Percentiles rank a stretch among this genome's conserved stretches.
Evolutionary conservation across 2,888 invertebrate genomes (phyloP).

Genomic region (Pheosia gnoma): DNA sequence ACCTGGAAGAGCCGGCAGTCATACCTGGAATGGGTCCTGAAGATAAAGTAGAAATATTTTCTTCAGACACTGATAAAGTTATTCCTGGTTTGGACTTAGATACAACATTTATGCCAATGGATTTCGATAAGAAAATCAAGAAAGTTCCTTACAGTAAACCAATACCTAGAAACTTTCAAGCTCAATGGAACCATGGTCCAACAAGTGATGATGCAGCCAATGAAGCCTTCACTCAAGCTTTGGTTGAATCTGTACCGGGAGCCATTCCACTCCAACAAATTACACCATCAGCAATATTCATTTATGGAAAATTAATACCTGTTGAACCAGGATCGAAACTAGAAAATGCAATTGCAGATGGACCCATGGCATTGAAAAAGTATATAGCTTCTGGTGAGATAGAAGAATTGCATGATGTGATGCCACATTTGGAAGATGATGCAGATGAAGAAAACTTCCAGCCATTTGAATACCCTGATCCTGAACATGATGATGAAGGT

Average conservation of each 20-base stretch:
- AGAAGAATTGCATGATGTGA: slow-evolving; percentile 91
- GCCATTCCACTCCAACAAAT: slow-evolving; percentile 91
- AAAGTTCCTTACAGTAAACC: slow-evolving; percentile 98
- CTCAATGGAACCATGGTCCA: slow-evolving; percentile 95
- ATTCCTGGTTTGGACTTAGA: slow-evolving; percentile 96
- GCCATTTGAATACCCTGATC: slow-evolving; percentile 75
- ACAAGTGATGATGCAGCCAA: slow-evolving; percentile 79
- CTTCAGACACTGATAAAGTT: slow-evolving; percentile 84
- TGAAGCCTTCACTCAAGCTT: slow-evolving; percentile 88
- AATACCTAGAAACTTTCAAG: slow-evolving; percentile 97
- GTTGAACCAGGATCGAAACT: slow-evolving; percentile 91
- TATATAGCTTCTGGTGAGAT: slow-evolving; percentile 92
- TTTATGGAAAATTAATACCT: slow-evolving; percentile 92
- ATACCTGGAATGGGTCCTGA: slow-evolving; percentile 99
- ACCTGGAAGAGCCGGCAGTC: slow-evolving; percentile 89
- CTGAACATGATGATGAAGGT: slow-evolving; percentile 55
- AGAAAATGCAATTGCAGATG: slow-evolving; percentile 90
- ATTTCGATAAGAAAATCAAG: slow-evolving; percentile 89
- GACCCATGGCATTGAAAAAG: slow-evolving; percentile 90
- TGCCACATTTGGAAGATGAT: slow-evolving; percentile 87
- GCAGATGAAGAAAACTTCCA: slow-evolving; percentile 78
- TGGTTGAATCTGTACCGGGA: slow-evolving; percentile 90
- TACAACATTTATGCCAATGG: slow-evolving; percentile 85
- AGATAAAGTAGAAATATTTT: slow-evolving; percentile 92
- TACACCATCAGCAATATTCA: slow-evolving; percentile 90